phyloP scores from a whole-genome alignment of 2,797 vertebrate species.

The Halcyon leucocephala region DNA sequence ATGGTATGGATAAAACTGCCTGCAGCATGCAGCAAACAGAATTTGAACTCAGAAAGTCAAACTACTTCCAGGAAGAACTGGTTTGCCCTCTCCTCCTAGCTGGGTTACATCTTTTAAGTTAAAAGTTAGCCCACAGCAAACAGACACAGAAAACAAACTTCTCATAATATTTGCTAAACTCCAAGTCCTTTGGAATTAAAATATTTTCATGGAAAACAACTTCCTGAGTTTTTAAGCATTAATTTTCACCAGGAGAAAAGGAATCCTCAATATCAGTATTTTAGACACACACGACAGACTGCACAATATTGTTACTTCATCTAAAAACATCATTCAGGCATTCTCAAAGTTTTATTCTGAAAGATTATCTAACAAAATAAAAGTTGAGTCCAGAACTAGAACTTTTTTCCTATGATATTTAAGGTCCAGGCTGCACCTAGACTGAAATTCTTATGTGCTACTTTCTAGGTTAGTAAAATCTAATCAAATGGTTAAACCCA shows the following conservation, averaged over 20 bases:
- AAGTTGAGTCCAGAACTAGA: not conserved
- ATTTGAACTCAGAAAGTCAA: not conserved
- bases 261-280: not conserved
- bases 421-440: not conserved
- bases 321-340: not conserved
- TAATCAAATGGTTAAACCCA: not conserved
- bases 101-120: not conserved
- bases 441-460: not conserved
- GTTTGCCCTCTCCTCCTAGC: not conserved
- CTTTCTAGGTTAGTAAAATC: not conserved
- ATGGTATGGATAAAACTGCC: not conserved
- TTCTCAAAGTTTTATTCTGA: not conserved
- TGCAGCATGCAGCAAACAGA: not conserved
- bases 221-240: not conserved
- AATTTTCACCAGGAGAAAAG: not conserved
- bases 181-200: not conserved
- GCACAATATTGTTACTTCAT: not conserved
- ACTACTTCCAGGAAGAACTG: not conserved
- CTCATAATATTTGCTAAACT: not conserved
- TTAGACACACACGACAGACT: not conserved
- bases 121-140: not conserved
- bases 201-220: not conserved
- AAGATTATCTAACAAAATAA: not conserved
- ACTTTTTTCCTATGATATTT: not conserved
- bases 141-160: not conserved